These are phyloP conservation scores for Conops quadrifasciatus DNA, from an alignment of 2,888 invertebrate species.

Conservation along the genomic window DNA sequence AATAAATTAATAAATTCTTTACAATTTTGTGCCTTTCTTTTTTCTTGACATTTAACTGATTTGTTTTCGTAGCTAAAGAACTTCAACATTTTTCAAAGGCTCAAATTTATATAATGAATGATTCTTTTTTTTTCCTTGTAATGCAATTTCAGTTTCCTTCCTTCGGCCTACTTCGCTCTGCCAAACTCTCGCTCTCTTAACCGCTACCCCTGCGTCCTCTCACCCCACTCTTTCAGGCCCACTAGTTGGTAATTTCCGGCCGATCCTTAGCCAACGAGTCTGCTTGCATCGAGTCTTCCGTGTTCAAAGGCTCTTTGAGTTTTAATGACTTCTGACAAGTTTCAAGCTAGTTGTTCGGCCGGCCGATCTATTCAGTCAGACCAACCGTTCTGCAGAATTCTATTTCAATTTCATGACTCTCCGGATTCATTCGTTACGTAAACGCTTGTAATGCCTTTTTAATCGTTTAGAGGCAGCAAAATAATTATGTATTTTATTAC, in stretches of 20 bases:
- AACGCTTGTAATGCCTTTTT: conserved; percentile 25
- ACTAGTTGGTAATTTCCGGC: too few relatives aligned
- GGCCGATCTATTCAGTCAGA: not conserved
- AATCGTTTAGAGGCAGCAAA: conserved; percentile 14
- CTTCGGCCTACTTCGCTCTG: too few relatives aligned
- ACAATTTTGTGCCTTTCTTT: conserved; percentile 13
- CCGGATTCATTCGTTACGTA: conserved; percentile 12
- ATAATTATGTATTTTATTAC: conserved; percentile 26
- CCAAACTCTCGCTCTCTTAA: not conserved
- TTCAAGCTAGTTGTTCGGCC: conserved; percentile 19
- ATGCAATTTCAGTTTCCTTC: too few relatives aligned
- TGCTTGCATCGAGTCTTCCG: not conserved
- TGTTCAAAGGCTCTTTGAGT: conserved; percentile 6
- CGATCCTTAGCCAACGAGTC: too few relatives aligned
- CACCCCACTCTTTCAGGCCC: not conserved
- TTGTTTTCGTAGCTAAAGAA: conserved; percentile 4
- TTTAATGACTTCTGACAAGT: conserved; percentile 29
- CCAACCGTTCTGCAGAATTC: not conserved
- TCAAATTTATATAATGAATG: too few relatives aligned
- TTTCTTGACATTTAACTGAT: not conserved
- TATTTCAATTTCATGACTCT: conserved; percentile 23
- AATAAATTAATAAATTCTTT: conserved; percentile 33
- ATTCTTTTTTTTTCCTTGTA: too few relatives aligned
- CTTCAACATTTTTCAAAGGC: not conserved
- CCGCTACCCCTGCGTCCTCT: not conserved